Percentiles rank a stretch among this genome's conserved stretches.
Conservation (phyloP, 30 jellyfish, hydroid and myxozoan genomes). For the Haliclystus octoradiatus region DNA sequence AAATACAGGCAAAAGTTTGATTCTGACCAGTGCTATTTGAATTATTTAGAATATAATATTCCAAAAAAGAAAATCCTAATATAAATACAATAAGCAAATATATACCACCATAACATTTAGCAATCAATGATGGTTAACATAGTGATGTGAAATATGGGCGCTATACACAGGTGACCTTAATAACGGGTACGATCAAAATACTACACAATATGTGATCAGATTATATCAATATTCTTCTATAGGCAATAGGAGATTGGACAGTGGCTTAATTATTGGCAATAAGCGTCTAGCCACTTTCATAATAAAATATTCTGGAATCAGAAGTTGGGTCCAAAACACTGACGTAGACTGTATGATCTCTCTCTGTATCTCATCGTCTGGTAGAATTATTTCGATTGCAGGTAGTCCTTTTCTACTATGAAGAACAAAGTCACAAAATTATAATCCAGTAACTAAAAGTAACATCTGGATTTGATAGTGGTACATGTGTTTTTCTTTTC, state of each 20-base stretch:
- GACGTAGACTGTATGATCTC: not conserved
- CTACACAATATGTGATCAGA: not conserved
- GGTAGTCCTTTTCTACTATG: constrained; percentile 47
- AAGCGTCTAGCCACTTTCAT: constrained; percentile 55
- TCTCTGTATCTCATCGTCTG: constrained; percentile 19
- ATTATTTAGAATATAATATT: too few species aligned
- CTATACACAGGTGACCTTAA: too few species aligned
- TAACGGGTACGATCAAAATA: too few species aligned
- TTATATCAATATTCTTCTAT: too few species aligned
- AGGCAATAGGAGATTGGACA: too few species aligned
- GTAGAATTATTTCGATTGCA: constrained; percentile 29
- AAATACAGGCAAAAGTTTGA: too few species aligned
- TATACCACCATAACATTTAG: too few species aligned
- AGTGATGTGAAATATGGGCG: too few species aligned
- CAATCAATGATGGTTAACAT: too few species aligned
- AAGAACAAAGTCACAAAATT: constrained; percentile 56
- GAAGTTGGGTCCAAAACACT: constrained; percentile 41
- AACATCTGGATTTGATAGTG: constrained; percentile 45
- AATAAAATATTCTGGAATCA: constrained; percentile 47
- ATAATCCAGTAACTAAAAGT: constrained; percentile 36
- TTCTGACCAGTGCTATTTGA: too few species aligned
- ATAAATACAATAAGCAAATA: too few species aligned
- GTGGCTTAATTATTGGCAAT: constrained; percentile 14
- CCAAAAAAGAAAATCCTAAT: too few species aligned
- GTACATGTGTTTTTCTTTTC: constrained; percentile 28